Percentiles rank a stretch among this genome's conserved stretches.
phyloP scores from a whole-genome alignment of 1,140 invertebrate genomes.

The Triops cancriformis region DNA sequence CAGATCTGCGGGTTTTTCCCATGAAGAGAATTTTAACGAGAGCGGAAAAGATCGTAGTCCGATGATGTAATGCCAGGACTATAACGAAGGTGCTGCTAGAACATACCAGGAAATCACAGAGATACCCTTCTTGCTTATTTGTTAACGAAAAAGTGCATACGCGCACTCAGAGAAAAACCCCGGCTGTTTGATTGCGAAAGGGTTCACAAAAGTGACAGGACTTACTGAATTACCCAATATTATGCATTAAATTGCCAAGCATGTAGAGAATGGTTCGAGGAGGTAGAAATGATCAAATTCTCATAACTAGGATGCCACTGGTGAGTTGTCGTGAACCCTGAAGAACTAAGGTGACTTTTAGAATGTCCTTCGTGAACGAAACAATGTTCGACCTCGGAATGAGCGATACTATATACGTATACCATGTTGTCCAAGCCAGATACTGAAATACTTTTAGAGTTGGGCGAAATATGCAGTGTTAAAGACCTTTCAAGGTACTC shows the following conservation, averaged over 20 bases:
- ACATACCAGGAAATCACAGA: too few relatives aligned
- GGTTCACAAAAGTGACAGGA: too few relatives aligned
- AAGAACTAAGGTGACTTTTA: not conserved
- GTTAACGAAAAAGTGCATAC: too few relatives aligned
- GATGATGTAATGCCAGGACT: too few relatives aligned
- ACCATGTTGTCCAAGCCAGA: conserved; percentile 19
- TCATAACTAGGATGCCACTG: conserved; percentile 1
- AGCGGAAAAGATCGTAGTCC: too few relatives aligned
- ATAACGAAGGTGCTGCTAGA: too few relatives aligned
- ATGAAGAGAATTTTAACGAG: too few relatives aligned
- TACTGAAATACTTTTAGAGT: not conserved
- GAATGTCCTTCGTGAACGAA: conserved; percentile 20
- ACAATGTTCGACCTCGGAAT: not conserved
- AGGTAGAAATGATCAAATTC: conserved; percentile 17
- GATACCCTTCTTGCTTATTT: too few relatives aligned
- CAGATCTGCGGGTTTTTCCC: too few relatives aligned
- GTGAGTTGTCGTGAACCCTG: not conserved
- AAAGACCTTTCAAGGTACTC: not conserved
- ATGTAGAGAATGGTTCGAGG: conserved; percentile 16
- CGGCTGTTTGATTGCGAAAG: too few relatives aligned
- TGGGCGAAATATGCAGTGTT: not conserved
- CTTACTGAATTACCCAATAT: too few relatives aligned
- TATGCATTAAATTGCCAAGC: conserved; percentile 19
- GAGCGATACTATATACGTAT: not conserved
- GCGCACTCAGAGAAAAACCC: too few relatives aligned